Conservation (phyloP, 1,140 invertebrate species). For the Leptinotarsa texana region DNA sequence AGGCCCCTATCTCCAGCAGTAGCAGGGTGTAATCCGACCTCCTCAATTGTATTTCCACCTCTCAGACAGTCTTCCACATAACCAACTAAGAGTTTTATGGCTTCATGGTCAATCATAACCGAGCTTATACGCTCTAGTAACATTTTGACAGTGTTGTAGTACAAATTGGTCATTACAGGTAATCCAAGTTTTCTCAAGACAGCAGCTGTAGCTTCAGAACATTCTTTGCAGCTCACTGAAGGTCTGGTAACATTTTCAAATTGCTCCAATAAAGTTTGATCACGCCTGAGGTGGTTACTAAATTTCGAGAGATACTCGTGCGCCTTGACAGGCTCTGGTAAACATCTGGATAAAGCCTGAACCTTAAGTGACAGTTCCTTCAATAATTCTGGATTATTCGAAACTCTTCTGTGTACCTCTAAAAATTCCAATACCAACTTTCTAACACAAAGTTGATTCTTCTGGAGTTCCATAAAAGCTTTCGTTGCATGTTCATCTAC, state of each 20-base stretch:
- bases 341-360: conserved; percentile 67
- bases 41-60: conserved; percentile 69
- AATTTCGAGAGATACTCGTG: conserved; percentile 91
- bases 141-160: conserved; percentile 93
- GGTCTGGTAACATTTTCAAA: conserved; percentile 86
- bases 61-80: conserved; percentile 74
- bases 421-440: conserved; percentile 84
- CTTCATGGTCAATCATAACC: conserved; percentile 91
- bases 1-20: conserved; percentile 83
- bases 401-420: conserved; percentile 73
- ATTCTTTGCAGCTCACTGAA: conserved; percentile 88
- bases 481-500: conserved; percentile 95
- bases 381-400: conserved; percentile 65
- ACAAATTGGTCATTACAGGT: conserved; percentile 91
- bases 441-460: conserved; percentile 84
- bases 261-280: conserved; percentile 74
- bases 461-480: conserved; percentile 93
- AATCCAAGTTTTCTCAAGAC: conserved; percentile 93
- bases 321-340: conserved; percentile 93
- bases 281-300: conserved; percentile 78
- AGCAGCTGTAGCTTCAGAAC: conserved; percentile 78
- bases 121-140: conserved; percentile 91
- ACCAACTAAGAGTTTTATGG: conserved; percentile 72
- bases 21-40: conserved; percentile 76
- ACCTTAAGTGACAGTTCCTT: conserved; percentile 64